Percentiles rank a stretch among this genome's conserved stretches.
These are phyloP conservation scores for Apodemus speciosus DNA, from an alignment of 2,113 vertebrate genomes.

Conservation along the genomic window DNA sequence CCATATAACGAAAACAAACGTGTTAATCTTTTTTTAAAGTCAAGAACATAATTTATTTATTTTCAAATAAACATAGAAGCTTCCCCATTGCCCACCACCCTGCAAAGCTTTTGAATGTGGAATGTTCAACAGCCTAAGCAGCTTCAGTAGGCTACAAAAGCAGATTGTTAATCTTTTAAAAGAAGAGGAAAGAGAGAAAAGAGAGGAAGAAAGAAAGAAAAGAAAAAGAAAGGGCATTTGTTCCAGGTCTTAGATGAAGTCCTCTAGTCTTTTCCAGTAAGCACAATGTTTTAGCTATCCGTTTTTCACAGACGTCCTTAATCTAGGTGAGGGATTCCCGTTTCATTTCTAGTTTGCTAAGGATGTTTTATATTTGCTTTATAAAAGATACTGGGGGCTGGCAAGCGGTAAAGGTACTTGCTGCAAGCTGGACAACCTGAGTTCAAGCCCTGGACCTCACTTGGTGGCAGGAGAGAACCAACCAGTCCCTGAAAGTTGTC, in stretches of 20 bases:
- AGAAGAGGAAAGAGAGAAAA: too few relatives aligned
- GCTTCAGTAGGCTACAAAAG: slow-evolving; percentile 71
- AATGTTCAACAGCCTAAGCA: slow-evolving; percentile 78
- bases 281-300: neutral
- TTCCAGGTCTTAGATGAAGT: neutral
- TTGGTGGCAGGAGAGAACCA: neutral
- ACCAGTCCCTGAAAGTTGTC: neutral
- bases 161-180: neutral
- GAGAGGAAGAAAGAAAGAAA: too few relatives aligned
- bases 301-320: neutral
- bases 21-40: too few relatives aligned
- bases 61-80: too few relatives aligned
- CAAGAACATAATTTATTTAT: too few relatives aligned
- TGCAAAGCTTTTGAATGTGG: slow-evolving; percentile 75
- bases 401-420: neutral
- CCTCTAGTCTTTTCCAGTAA: neutral
- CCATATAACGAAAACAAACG: too few relatives aligned
- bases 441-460: neutral
- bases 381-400: neutral
- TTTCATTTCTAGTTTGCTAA: neutral
- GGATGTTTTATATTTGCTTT: neutral
- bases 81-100: slow-evolving; percentile 71
- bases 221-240: too few relatives aligned
- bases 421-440: neutral
- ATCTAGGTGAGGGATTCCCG: neutral